Base-by-base conservation (phyloP, 2,113 vertebrate species). In the Tyto alba region DNA sequence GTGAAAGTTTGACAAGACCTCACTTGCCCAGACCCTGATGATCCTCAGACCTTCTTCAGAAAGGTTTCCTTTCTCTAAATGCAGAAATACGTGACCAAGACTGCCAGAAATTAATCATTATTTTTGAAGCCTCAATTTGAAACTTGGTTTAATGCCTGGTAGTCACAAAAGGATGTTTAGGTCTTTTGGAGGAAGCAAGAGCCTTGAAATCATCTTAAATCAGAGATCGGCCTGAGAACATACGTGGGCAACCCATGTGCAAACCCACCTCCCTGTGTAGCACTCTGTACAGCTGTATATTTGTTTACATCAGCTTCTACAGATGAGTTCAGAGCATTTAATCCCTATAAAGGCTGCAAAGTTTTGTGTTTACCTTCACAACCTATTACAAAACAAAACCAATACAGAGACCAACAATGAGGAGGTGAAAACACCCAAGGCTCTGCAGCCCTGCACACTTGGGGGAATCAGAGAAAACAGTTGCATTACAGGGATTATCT, bases 1-100 rank as follows among this genome's bases (percentile, higher is more conserved):
- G 64, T 64, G 60, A 71, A 95, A 72, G 48, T 94, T 95, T 91
- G 93, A 90, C 91, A 88, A 83, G 93, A 91, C 50, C 82, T 94
- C 38, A 13, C 55, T 95, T 89, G 91, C 50, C 75, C 64, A 67
- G 81, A 86, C 59, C 59, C 72, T 59, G 75, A 83, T 84, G 89
- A 78, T 88, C 87, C 43, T 89, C 80, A 92, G 92, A 79, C 45
- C 57, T 83, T 79, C 62, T 82, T 94, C 85, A 80, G 63, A 74
- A 80, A 86, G 50, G 40, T 40, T 94, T 95, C 67, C 62, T 91
- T 80, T 80, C 57, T 88, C 50, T 81, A 89, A 75, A 85, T 41
- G 50, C 80, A 88, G 74, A 92, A 92, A 73, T 53, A 36, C 12
- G 41, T 55, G 41, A 63, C 53, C 66, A 91, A 67, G 75, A 82